Evolutionary conservation across 2,888 invertebrate species (phyloP), one percentile per base, ranked within the genome.

Genomic region (Geotrupes spiniger): DNA sequence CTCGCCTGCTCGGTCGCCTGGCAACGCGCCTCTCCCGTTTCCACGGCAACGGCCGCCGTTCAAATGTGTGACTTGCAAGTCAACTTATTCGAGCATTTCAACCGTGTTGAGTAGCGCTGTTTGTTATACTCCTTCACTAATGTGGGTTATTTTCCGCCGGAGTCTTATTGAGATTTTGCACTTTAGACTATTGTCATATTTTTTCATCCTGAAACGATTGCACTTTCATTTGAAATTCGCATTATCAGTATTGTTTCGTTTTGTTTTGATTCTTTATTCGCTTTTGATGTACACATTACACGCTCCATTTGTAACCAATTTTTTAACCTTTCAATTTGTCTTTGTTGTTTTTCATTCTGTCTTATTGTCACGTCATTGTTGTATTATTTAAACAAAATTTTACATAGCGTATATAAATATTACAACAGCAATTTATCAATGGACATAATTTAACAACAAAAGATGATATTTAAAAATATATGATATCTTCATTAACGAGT

Each of bases 11-110:
- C 47, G 46, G 51, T 50, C 48, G 46, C 46, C 51, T 42, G 46
- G 46, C 49, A 47, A 51, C 59, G 56, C 56, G 60, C 57, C 54
- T 53, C 44, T 41, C 46, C 42, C 49, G 48, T 46, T 43, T 31
- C 45, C 44, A 45, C 28, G 47, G 45, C 45, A 46, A 51, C 53
- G 36, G 46, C 54, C 56, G 49, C 50, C 56, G 59, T 56, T 54
- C 61, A 61, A 60, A 62, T 60, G 64, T 69, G 68, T 68, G 67
- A 68, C 68, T 68, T 63, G 67, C 65, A 68, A 67, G 66, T 65
- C 67, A 66, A 67, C 63, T 64, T 59, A 57, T 57, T 57, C 56
- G 58, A 59, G 59, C 57, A 61, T 59, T 61, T 60, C 60, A 60
- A 56, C 59, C 57, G 61, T 61, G 60, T 61, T 59, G 58, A 62